Evolutionary conservation across 2,797 vertebrate genomes (phyloP), one percentile per base, ranked within the genome.

Genomic region (Orestias chungarensis): DNA sequence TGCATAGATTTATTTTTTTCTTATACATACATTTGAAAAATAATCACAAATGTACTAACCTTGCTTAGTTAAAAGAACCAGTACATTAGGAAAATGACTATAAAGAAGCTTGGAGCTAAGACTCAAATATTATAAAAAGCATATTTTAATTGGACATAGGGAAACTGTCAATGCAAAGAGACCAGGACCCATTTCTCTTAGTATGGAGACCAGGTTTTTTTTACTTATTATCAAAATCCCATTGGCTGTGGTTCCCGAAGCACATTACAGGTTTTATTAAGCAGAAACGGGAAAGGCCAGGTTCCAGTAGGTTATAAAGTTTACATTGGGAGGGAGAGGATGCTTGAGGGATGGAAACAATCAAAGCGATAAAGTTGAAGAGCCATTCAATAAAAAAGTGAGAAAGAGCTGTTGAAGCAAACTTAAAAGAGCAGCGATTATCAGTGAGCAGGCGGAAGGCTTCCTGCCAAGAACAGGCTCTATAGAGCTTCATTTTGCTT

Each of bases 81-180:
- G 25, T 57, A 31, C 7, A 33, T 57, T 20, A 57, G 3, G 18
- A 33, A 33, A 14, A 44, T 12, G 8, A 57, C 0, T 20, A 57
- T 33, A 18, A 33, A 33, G 31, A 33, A 10, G 8, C 17, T 57
- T 33, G 33, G 7, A 33, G 52, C 7, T 18, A 18, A 57, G 7
- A 2, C 27, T 57, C 29, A 33, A 6, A 31, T 57, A 52, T 14
- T 70, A 7, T 29, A 49, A 18, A n/a, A 15, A 23, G 33, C 18
- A 31, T 43, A 38, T 33, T 3, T 29, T 71, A 65, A 84, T 78
- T 85, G 54, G 14, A 12, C 64, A 38, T 33, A 64, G 68, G 31
- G 23, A 47, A 12, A 70, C 52, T 49, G 42, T 79, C 71, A 66
- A 66, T 75, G 79, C 47, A 54, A 70, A 82, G 69, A 79, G 67